Percentiles rank a stretch among this genome's conserved stretches.
These are phyloP conservation scores for Carassius auratus DNA, from an alignment of 2,113 vertebrate genomes.

Conservation along the genomic window DNA sequence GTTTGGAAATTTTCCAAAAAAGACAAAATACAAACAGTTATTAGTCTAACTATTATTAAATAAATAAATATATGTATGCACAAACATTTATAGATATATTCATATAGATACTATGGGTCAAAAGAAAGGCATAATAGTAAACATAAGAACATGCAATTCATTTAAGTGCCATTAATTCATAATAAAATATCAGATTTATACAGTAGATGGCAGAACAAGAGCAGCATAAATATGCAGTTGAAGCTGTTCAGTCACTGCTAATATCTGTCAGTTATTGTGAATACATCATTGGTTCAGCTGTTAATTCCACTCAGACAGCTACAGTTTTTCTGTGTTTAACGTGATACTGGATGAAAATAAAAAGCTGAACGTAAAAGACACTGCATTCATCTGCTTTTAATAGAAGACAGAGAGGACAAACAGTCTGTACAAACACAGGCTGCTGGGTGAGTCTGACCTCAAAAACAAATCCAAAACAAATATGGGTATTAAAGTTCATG, in stretches of 20 bases:
- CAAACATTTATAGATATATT: too few species aligned
- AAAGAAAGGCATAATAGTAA: not conserved
- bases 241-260: not conserved
- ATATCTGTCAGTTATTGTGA: not conserved
- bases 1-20: too few species aligned
- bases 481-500: not conserved
- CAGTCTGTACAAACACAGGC: not conserved
- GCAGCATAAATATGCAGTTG: not conserved
- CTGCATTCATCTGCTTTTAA: constrained; percentile 4
- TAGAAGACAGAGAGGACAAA: not conserved
- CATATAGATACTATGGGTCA: not conserved
- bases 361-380: not conserved
- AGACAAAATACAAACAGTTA: not conserved
- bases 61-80: too few species aligned
- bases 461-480: not conserved
- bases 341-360: not conserved
- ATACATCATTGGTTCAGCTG: not conserved
- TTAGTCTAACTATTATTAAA: not conserved
- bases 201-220: constrained; percentile 53
- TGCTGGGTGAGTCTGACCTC: not conserved
- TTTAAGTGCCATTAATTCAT: not conserved
- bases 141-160: not conserved
- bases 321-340: not conserved
- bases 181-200: not conserved
- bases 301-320: not conserved